Evolutionary conservation across 2,797 vertebrate genomes (phyloP), one percentile per base, ranked within the genome.

Genomic region (Bradypus variegatus): DNA sequence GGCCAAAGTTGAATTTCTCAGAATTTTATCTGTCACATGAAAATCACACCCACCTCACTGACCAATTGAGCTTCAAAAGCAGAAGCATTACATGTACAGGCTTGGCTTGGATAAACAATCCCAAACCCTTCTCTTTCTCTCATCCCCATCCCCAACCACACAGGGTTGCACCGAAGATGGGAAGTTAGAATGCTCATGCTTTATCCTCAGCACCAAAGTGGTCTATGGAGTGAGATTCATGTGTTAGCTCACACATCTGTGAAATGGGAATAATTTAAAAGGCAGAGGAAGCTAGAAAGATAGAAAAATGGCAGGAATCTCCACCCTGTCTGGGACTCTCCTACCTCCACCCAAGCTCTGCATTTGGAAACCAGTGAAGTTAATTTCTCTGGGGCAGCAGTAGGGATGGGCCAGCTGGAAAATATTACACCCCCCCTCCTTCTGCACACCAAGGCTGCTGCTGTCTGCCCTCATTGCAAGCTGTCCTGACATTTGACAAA

Each of bases 351-450:
- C 36, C 50, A 86, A 65, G 55, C 38, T 72, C 82, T 67, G 83
- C 73, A 72, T 41, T 67, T 80, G 41, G 62, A 85, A 94, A 60
- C 11, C n/a, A 13, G 80, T 77, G 72, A 86, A 38, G 23, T 19
- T 31, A 65, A 72, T 77, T 50, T 93, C 85, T 93, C 88, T 64
- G 21, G 48, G 29, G 45, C 86, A 78, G 80, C 82, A 84, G 69
- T 81, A 91, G 31, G 91, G 45, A 79, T 91, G 93, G 90, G 80
- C 50, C 91, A 87, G 77, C 88, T 94, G 95, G 91, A 80, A 95
- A 88, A 33, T 64, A 94, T 89, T 94, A 90, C 70, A 77, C 48
- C 8, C 15, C 60, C 48, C 64, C 70, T 41, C 65, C 41, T 75
- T 83, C 55, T 41, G 76, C 73, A 78, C 67, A 86, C 78, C 50